Evolutionary conservation across 2,888 invertebrate species (phyloP), one percentile per base, ranked within the genome.

Genomic region (Spisula subtruncata): DNA sequence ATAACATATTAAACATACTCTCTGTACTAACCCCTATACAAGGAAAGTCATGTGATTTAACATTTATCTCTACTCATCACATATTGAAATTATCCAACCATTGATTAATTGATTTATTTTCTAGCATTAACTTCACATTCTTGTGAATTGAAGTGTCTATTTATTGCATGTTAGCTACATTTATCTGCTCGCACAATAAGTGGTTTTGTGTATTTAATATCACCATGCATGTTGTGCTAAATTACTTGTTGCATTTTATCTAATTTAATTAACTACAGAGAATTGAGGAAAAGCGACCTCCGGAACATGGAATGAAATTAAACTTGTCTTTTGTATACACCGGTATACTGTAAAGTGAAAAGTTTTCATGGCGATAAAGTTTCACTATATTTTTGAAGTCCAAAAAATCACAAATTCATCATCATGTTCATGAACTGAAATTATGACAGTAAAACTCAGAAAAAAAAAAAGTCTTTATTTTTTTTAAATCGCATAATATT

Each of bases 281-380:
- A n/a, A 16, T 32, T 32, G 16, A 32, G 5, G 75, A 32, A 75
- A 71, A 35, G 18, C 10, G 5, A 32, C 5, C 18, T 14, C 32
- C 5, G 32, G 4, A 4, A 32, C 60, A 83, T 8, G 54, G n/a
- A 35, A 41, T 35, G 83, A 83, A 56, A 60, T 56, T 83, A 66
- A 60, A 56, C 41, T 2, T 83, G 83, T 83, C 83, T 60, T 60
- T n/a, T n/a, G n/a, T n/a, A n/a, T n/a, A n/a, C n/a, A n/a, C n/a
- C n/a, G n/a, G 51, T 35, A 32, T 16, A n/a, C 1, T 5, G 20
- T 56, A 41, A 41, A 41, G 2, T 8, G 8, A 8, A 41, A 41
- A 41, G 8, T 41, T 41, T 41, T 41, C 4, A 5, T 2, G 2
- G 41, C 4, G 41, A 41, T 41, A 5, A 41, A 41, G n/a, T 41